Conservation (phyloP, 2,797 vertebrate genomes). For the Xiphorhynchus erythropygius region DNA sequence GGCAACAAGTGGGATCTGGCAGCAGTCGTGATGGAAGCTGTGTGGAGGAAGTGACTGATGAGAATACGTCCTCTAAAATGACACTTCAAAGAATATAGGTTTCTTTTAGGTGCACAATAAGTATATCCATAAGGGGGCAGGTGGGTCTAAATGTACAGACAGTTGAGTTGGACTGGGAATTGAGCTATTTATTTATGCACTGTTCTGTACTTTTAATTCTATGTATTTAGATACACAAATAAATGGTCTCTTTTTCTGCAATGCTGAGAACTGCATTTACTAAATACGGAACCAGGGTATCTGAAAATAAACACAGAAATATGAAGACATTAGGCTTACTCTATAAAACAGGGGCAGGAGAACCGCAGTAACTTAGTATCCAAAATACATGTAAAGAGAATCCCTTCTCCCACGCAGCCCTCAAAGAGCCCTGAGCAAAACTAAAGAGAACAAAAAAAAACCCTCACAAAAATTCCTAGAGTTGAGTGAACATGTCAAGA, state of each 20-base stretch:
- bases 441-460: not conserved
- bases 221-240: not conserved
- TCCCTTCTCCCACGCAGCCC: not conserved
- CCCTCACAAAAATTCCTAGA: not conserved
- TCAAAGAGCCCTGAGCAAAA: not conserved
- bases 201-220: not conserved
- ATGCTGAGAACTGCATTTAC: slow-evolving; percentile 5
- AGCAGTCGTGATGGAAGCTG: not conserved
- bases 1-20: not conserved
- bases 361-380: not conserved
- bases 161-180: not conserved
- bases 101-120: not conserved
- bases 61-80: not conserved
- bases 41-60: not conserved
- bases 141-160: not conserved
- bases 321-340: not conserved
- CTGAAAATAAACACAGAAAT: slow-evolving; percentile 37
- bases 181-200: not conserved
- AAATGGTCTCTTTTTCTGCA: slow-evolving; percentile 13
- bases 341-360: not conserved
- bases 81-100: not conserved
- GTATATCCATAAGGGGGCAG: accelerated
- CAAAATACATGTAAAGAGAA: not conserved
- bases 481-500: not conserved
- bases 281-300: slow-evolving; percentile 49